These are phyloP conservation scores for Ceriagrion tenellum DNA, from an alignment of 2,888 invertebrate species.

Conservation along the genomic window DNA sequence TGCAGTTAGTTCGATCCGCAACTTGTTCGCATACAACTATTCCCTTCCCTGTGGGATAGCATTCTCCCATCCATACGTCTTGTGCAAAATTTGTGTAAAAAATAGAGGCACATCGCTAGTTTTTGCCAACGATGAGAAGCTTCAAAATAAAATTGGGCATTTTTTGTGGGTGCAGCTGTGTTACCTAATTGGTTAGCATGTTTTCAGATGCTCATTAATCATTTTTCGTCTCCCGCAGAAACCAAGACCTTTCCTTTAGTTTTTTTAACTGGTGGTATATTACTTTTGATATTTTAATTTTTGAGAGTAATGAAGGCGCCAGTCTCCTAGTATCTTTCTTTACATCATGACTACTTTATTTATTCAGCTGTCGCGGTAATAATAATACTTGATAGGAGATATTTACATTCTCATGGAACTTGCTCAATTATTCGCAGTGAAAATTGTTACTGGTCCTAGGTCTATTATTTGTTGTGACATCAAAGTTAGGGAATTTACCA, in stretches of 20 bases:
- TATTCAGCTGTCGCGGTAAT: too few species aligned
- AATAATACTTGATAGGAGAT: too few species aligned
- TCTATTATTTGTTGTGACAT: too few species aligned
- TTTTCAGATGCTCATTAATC: slow-evolving; percentile 55
- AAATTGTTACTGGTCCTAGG: too few species aligned
- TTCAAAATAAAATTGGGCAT: not conserved
- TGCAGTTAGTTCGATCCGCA: not conserved
- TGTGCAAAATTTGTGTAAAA: not conserved
- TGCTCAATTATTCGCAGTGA: too few species aligned
- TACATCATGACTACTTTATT: too few species aligned
- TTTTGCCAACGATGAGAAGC: not conserved
- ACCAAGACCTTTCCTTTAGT: not conserved
- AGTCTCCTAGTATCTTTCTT: not conserved
- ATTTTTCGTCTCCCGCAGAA: not conserved
- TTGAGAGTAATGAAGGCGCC: not conserved
- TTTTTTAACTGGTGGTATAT: too few species aligned
- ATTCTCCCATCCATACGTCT: not conserved
- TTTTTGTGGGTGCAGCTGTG: slow-evolving; percentile 46
- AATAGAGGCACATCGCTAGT: not conserved
- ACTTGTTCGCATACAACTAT: not conserved
- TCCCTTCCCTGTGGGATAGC: not conserved
- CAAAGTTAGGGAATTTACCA: too few species aligned
- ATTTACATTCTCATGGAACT: too few species aligned
- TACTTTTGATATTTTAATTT: not conserved
- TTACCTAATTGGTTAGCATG: slow-evolving; percentile 50